These are phyloP conservation scores for Drosophila carrolli DNA, from an alignment of 1,140 invertebrate genomes.

Conservation along the genomic window DNA sequence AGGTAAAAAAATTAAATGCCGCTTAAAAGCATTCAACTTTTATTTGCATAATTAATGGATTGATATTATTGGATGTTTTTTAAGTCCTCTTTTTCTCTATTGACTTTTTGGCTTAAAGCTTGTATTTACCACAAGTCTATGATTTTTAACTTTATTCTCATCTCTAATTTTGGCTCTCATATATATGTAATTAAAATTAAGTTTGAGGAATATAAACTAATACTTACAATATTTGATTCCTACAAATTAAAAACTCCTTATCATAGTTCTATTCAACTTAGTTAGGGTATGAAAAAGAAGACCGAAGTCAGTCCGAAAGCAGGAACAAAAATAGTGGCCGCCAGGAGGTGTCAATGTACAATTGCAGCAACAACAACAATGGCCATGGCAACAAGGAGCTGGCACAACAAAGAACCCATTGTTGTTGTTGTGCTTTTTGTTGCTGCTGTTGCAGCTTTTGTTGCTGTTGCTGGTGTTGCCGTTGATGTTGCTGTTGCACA, in stretches of 20 bases:
- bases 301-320: conserved; percentile 23
- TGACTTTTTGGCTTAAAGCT: not conserved
- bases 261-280: not conserved
- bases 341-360: conserved; percentile 78
- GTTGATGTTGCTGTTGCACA: conserved; percentile 57
- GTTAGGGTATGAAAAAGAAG: conserved; percentile 21
- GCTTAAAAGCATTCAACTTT: too few species aligned
- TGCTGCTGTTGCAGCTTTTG: conserved; percentile 45
- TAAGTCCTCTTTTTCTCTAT: too few species aligned
- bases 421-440: conserved; percentile 60
- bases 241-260: not conserved
- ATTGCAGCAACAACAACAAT: conserved; percentile 62
- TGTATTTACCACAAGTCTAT: too few species aligned
- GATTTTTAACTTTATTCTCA: too few species aligned
- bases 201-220: too few species aligned
- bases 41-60: too few species aligned
- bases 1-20: too few species aligned
- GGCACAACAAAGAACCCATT: conserved; percentile 73
- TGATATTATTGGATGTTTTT: too few species aligned
- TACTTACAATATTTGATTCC: not conserved
- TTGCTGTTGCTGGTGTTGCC: conserved; percentile 49
- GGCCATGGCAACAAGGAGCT: conserved; percentile 36
- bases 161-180: too few species aligned
- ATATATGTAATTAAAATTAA: too few species aligned
- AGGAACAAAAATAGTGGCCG: conserved; percentile 31